A percentile compares a stretch with the other conserved stretches of the same genome.
phyloP scores from a whole-genome alignment of 2,888 invertebrate species.

The Aporophyla nigra region DNA sequence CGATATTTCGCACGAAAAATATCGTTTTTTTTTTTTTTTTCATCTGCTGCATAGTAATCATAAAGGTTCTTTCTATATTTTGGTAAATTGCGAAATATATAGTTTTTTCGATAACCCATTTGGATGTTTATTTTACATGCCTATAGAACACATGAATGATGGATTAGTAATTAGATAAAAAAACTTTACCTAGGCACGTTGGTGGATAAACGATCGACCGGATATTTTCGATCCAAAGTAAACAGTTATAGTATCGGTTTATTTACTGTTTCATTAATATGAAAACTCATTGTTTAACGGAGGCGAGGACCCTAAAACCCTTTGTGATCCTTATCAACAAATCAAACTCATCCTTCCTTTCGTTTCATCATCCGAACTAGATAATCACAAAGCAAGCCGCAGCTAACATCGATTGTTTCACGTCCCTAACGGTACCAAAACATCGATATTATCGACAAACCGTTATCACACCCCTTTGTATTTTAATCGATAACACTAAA shows the following conservation, averaged over 20 bases:
- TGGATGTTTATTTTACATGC: background rate
- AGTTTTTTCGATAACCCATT: background rate
- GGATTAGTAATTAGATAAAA: background rate
- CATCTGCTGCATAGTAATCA: background rate
- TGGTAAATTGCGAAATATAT: background rate
- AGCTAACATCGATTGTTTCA: constrained; percentile 44
- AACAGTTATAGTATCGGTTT: constrained; percentile 24
- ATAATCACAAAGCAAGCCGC: constrained; percentile 54
- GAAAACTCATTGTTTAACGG: constrained; percentile 40
- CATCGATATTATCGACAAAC: constrained; percentile 73
- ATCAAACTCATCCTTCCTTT: constrained; percentile 54
- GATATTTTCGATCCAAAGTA: background rate
- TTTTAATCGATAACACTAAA: constrained; percentile 78
- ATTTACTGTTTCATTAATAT: constrained; percentile 34
- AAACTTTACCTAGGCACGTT: background rate
- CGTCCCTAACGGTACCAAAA: constrained; percentile 68
- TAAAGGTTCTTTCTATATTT: background rate
- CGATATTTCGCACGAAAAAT: constrained; percentile 20
- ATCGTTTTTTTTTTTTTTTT: background rate
- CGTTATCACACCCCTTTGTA: constrained; percentile 79
- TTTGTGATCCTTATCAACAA: constrained; percentile 53
- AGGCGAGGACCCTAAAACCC: constrained; percentile 32
- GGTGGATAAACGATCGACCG: background rate
- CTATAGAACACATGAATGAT: background rate
- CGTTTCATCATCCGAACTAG: constrained; percentile 55